Evolutionary conservation across 2,888 invertebrate genomes (phyloP).

Genomic region (Nomada hirtipes): DNA sequence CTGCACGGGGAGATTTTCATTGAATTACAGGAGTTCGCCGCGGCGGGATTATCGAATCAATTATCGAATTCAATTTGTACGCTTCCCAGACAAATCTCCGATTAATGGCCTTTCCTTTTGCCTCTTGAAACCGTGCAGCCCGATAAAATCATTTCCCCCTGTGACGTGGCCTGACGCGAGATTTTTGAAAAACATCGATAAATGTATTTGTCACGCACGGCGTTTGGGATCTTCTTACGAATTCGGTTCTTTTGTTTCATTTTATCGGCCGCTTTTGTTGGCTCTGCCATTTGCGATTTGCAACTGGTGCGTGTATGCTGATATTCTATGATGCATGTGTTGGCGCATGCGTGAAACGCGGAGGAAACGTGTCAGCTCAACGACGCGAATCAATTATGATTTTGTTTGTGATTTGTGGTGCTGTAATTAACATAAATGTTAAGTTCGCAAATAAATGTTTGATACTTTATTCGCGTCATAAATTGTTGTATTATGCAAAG

Average conservation of each 20-base stretch:
- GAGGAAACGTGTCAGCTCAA: too few species aligned
- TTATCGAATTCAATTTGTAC: slow-evolving; percentile 21
- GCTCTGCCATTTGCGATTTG: not conserved
- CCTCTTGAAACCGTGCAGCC: too few species aligned
- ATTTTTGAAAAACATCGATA: not conserved
- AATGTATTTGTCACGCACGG: not conserved
- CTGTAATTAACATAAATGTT: not conserved
- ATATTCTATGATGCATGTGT: too few species aligned
- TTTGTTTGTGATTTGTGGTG: not conserved
- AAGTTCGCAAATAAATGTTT: not conserved
- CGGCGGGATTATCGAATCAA: slow-evolving; percentile 4
- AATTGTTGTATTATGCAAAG: not conserved
- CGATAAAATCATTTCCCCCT: not conserved
- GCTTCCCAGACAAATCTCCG: not conserved
- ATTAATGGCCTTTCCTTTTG: not conserved
- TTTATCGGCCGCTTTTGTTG: not conserved
- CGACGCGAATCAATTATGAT: not conserved
- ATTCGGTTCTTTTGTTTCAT: not conserved
- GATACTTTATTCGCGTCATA: not conserved
- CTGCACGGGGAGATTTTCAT: slow-evolving; percentile 3
- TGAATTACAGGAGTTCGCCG: not conserved
- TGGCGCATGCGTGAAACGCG: too few species aligned
- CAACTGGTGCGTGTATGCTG: not conserved
- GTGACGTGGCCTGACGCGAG: not conserved
- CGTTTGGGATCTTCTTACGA: too few species aligned